These are phyloP conservation scores for Struthio camelus DNA, from an alignment of 2,113 vertebrate species.

Conservation along the genomic window DNA sequence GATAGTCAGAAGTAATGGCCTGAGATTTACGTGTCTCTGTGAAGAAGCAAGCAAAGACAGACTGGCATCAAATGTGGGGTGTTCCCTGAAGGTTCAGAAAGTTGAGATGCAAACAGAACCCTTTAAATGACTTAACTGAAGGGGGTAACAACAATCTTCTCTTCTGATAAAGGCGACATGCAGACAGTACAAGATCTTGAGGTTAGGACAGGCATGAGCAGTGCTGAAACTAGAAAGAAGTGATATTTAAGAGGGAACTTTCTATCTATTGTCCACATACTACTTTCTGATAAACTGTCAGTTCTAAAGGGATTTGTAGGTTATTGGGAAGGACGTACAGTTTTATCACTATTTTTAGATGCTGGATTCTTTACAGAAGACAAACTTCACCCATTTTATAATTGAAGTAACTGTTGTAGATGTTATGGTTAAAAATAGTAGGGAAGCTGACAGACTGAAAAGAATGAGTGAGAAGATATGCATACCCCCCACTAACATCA, in stretches of 20 bases:
- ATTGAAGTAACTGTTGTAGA: not conserved
- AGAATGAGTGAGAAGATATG: not conserved
- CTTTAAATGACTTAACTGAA: not conserved
- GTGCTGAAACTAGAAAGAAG: not conserved
- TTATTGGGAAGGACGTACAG: not conserved
- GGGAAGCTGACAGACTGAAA: not conserved
- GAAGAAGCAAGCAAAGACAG: not conserved
- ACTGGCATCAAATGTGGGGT: not conserved
- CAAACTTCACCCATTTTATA: slow-evolving; percentile 43
- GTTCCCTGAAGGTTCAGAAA: not conserved
- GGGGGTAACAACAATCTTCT: not conserved
- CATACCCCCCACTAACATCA: no score
- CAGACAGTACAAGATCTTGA: not conserved
- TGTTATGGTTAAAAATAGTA: not conserved
- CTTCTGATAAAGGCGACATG: not conserved
- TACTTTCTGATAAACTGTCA: slow-evolving; percentile 16
- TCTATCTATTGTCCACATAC: not conserved
- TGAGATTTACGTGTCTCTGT: not conserved
- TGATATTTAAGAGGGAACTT: not conserved
- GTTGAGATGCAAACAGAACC: not conserved
- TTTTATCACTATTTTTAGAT: slow-evolving; percentile 41
- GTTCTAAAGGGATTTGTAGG: slow-evolving; percentile 10
- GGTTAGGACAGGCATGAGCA: not conserved
- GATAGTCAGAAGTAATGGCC: not conserved
- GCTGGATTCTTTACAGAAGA: not conserved